Evolutionary conservation across 2,888 invertebrate genomes (phyloP).

Genomic region (Escarpia spicata): DNA sequence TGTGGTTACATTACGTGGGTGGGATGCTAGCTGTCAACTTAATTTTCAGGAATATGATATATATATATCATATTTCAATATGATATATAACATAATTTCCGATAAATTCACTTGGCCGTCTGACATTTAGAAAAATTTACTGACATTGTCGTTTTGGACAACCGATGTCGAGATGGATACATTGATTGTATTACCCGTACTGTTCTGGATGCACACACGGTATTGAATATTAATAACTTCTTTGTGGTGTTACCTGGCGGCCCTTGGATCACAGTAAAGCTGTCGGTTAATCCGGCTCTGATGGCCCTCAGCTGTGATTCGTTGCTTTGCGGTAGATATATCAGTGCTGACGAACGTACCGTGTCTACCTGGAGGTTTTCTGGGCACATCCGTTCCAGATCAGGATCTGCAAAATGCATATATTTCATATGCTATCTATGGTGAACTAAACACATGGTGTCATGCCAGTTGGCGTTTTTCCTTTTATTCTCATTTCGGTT

Average conservation of each 20-base stretch:
- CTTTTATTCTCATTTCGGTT: background rate
- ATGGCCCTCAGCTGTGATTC: slow-evolving; percentile 51
- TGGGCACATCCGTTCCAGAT: background rate
- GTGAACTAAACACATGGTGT: background rate
- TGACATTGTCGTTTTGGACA: too few species aligned
- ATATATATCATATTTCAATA: too few species aligned
- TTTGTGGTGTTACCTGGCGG: too few species aligned
- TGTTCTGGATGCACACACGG: background rate
- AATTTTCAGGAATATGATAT: too few species aligned
- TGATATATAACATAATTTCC: background rate
- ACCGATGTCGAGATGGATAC: too few species aligned
- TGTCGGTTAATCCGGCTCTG: slow-evolving; percentile 45
- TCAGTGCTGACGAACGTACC: background rate
- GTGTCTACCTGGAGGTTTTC: background rate
- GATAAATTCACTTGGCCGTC: background rate
- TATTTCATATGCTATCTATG: too few species aligned
- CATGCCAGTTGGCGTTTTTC: background rate
- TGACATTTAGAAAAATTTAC: too few species aligned
- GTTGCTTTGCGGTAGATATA: slow-evolving; percentile 41
- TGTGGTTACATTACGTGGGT: too few species aligned
- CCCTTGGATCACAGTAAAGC: slow-evolving; percentile 43
- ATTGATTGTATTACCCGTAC: too few species aligned
- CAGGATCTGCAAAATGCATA: background rate
- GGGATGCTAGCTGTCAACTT: too few species aligned
- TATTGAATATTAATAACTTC: background rate